Evolutionary conservation across 2,888 invertebrate genomes (phyloP).

Genomic region (Dryococelus australis): DNA sequence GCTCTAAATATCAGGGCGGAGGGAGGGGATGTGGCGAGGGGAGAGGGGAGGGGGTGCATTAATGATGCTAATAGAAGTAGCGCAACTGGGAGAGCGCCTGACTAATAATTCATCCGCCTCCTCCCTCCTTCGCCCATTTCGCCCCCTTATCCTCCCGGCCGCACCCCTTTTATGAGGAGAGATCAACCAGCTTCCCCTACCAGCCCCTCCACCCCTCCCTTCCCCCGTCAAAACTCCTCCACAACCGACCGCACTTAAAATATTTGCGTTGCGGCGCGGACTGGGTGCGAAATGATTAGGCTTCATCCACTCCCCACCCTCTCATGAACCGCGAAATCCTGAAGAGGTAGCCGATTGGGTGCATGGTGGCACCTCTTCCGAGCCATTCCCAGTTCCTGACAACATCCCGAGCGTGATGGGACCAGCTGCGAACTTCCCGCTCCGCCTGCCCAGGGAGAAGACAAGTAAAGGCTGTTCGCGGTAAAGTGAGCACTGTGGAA

Average conservation of each 20-base stretch:
- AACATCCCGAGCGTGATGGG: too few species aligned
- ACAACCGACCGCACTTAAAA: slow-evolving; percentile 25
- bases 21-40: neutral
- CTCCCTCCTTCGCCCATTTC: neutral
- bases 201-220: slow-evolving; percentile 30
- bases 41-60: neutral
- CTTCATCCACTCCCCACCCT: neutral
- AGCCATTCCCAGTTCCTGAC: too few species aligned
- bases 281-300: neutral
- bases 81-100: neutral
- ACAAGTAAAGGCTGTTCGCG: too few species aligned
- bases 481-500: too few species aligned
- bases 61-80: slow-evolving; percentile 26
- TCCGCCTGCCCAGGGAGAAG: too few species aligned
- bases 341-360: neutral
- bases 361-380: too few species aligned
- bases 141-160: slow-evolving; percentile 10
- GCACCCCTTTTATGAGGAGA: neutral
- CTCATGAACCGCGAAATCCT: neutral
- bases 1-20: neutral
- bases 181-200: neutral
- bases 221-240: slow-evolving; percentile 27
- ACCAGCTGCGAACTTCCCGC: too few species aligned
- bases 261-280: neutral
- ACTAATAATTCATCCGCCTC: slow-evolving; percentile 12